Evolutionary conservation across 2,888 invertebrate species (phyloP), one percentile per base, ranked within the genome.

Genomic region (Erebia epiphron): DNA sequence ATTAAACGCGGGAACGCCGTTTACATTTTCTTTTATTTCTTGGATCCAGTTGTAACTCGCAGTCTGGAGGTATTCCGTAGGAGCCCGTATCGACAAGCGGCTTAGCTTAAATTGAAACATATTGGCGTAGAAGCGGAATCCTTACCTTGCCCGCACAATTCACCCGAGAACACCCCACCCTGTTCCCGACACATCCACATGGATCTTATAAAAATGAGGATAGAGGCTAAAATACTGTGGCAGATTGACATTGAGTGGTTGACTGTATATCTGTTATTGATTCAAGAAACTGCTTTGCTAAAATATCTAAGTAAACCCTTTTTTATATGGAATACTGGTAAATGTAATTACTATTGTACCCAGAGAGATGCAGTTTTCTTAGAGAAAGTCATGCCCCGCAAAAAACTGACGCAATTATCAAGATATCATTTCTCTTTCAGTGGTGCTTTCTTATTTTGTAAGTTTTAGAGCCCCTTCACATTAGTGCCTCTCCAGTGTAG

Each of bases 31-130:
- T 86, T 85, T 84, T 79, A 82, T 83, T 82, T 78, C 78, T 75
- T 75, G 82, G 83, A 87, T 85, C 85, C 83, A 80, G 84, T 86
- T 77, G 81, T 70, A 54, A 66, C 43, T 79, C 52, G 60, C 69
- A 84, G 86, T 85, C 84, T 83, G 80, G 81, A 88, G 87, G 87
- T 88, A 87, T 87, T 85, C 84, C 81, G 80, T 79, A 81, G 83
- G 79, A 85, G 85, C 81, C 80, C 79, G 88, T 85, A 90, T 90
- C 90, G 91, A 90, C 91, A 90, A 91, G 85, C 88, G 89, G 91
- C 91, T 92, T 91, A 90, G 83, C 88, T 88, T 86, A 91, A 91
- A 92, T 92, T 91, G 92, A 92, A 91, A 92, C 88, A 88, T 91
- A 92, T 92, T 91, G 91, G 87, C 79, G 82, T 84, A 79, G 83